These are phyloP conservation scores for Dexiosoma caninum DNA, from an alignment of 2,888 invertebrate species.

Conservation along the genomic window DNA sequence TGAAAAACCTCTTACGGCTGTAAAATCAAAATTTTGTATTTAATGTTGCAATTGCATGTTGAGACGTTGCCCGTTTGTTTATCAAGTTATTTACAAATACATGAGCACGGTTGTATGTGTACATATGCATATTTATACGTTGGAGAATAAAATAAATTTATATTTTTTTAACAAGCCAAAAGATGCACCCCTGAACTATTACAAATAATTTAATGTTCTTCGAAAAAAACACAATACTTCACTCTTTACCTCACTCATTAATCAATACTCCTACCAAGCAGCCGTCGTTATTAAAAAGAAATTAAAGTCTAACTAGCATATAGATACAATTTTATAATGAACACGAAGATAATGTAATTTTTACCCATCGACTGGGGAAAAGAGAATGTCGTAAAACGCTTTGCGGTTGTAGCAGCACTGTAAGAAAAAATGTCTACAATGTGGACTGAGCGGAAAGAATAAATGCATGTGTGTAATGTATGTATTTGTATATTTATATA, in stretches of 20 bases:
- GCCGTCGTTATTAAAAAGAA: neutral
- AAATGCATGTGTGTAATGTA: neutral
- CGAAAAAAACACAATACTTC: neutral
- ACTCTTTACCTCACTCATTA: neutral
- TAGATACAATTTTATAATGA: neutral
- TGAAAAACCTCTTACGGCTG: neutral
- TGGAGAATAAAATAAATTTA: constrained; percentile 6
- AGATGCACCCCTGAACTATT: neutral
- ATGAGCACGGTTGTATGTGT: neutral
- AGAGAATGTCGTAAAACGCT: neutral
- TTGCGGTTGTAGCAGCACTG: neutral
- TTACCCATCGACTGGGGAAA: neutral
- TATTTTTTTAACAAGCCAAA: constrained; percentile 10
- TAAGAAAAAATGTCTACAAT: neutral
- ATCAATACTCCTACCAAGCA: too few relatives aligned
- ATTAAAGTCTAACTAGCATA: neutral
- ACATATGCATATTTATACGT: neutral
- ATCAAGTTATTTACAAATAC: constrained; percentile 29
- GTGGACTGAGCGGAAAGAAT: neutral
- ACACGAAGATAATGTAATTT: constrained; percentile 4
- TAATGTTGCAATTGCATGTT: constrained; percentile 39
- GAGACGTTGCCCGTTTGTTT: constrained; percentile 1
- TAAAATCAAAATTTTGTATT: constrained; percentile 8
- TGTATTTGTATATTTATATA: too few relatives aligned
- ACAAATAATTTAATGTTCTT: neutral